A percentile compares a stretch with the other conserved stretches of the same genome.
phyloP scores from a whole-genome alignment of 2,113 vertebrate species.

The Scopus umbretta region DNA sequence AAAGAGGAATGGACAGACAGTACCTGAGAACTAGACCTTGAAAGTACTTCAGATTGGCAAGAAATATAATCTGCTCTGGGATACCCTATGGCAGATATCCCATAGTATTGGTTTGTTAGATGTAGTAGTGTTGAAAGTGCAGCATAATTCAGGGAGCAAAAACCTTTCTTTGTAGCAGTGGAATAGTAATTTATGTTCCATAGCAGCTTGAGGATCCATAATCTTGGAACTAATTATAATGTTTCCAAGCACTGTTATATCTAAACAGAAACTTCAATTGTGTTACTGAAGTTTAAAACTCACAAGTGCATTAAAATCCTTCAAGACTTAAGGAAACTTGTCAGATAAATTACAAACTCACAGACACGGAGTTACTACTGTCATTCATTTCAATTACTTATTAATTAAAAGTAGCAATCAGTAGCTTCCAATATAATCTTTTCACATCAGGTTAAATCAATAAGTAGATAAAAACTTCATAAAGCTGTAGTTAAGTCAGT shows the following conservation, averaged over 20 bases:
- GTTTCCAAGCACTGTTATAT: not conserved
- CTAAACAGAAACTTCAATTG: not conserved
- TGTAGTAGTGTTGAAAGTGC: not conserved
- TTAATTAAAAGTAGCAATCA: not conserved
- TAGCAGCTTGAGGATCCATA: not conserved
- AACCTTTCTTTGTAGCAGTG: not conserved
- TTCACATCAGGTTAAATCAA: not conserved
- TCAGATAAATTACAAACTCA: not conserved
- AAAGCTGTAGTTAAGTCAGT: not conserved
- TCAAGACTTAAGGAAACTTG: not conserved
- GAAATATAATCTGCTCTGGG: not conserved
- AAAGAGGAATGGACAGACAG: not conserved
- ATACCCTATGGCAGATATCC: not conserved
- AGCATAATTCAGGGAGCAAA: not conserved
- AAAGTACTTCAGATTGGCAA: not conserved
- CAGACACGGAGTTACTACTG: not conserved
- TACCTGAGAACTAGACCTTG: not conserved
- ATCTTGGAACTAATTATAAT: not conserved
- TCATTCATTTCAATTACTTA: not conserved
- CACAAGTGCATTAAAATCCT: not conserved
- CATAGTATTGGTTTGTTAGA: not conserved
- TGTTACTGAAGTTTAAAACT: not conserved
- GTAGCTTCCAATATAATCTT: not conserved
- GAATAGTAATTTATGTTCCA: not conserved
- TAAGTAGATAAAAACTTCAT: not conserved